These are phyloP conservation scores for Saccopteryx leptura DNA, from an alignment of 2,113 vertebrate genomes.

Conservation along the genomic window DNA sequence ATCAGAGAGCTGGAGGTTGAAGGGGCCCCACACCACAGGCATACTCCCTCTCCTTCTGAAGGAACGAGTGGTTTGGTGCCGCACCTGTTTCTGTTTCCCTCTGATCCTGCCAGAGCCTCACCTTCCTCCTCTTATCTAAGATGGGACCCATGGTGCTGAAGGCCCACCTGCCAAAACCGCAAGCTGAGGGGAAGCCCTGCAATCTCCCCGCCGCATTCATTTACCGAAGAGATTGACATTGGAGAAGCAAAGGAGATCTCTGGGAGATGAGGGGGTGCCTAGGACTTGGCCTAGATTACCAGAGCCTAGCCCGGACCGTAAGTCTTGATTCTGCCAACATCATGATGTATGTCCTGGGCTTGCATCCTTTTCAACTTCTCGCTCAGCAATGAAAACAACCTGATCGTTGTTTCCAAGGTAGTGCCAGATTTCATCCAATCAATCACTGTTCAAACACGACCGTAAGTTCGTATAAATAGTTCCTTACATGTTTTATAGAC, in stretches of 20 bases:
- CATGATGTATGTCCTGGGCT: not conserved
- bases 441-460: conserved; percentile 66
- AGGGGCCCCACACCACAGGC: accelerated
- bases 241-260: conserved; percentile 25
- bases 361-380: conserved; percentile 23
- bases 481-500: not conserved
- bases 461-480: conserved; percentile 52
- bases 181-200: accelerated
- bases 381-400: conserved; percentile 43
- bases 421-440: conserved; percentile 55
- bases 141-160: not conserved
- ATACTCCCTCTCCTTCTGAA: not conserved
- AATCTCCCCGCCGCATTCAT: not conserved
- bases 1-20: not conserved
- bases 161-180: not conserved
- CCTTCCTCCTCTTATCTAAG: not conserved
- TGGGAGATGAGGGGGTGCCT: not conserved
- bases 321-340: conserved; percentile 33
- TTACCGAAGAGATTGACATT: conserved; percentile 56
- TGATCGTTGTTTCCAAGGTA: conserved; percentile 52
- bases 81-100: not conserved
- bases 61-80: not conserved
- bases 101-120: not conserved
- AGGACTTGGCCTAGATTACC: conserved; percentile 25
- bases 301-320: conserved; percentile 58